Evolutionary conservation across 2,888 invertebrate species (phyloP), one percentile per base, ranked within the genome.

Genomic region (Trachelus troglodyta): DNA sequence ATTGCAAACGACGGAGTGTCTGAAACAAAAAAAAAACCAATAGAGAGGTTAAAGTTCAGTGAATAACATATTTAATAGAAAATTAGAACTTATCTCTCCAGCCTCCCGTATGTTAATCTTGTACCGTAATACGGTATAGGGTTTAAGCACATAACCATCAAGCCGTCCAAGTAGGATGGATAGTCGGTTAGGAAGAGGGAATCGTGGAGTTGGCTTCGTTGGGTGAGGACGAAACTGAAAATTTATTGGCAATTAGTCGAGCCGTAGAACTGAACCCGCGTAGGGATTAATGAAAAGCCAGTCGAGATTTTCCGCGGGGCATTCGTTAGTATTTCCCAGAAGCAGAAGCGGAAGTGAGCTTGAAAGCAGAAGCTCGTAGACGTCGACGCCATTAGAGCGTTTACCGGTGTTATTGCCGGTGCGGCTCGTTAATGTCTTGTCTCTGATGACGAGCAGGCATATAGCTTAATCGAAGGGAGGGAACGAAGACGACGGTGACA

Each of bases 1-100:
- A 98, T 97, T 89, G 96, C 96, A 92, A 98, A 98, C 82, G 97
- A 97, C 75, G 98, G 98, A 76, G 97, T 96, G 92, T 98, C 98
- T 98, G 94, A 79, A 93, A 93, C 83, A 85, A 81, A 82, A 83
- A 83, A 85, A 86, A 87, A 85, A 71, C 0, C 40, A 23, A 56
- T 56, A 23, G 0, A 6, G 1, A 56, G 23, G 6, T 56, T 2
- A 56, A 15, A 56, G 2, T 56, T 23, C 9, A 31, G 12, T 34
- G 1, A 31, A 71, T 33, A 33, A 71, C 1, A 31, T 31, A 31
- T 31, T 34, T 23, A 1, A 9, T 56, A 56, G 9, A 23, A 23
- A 40, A 23, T 56, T 56, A 56, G 23, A 9, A 9, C 23, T 9
- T 23, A 9, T 56, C 56, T 56, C 9, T 56, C 2, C 23, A 23